A percentile compares a stretch with the other conserved stretches of the same genome.
Evolutionary conservation across 2,888 invertebrate species (phyloP).

Genomic region (Herminia tarsipennalis): DNA sequence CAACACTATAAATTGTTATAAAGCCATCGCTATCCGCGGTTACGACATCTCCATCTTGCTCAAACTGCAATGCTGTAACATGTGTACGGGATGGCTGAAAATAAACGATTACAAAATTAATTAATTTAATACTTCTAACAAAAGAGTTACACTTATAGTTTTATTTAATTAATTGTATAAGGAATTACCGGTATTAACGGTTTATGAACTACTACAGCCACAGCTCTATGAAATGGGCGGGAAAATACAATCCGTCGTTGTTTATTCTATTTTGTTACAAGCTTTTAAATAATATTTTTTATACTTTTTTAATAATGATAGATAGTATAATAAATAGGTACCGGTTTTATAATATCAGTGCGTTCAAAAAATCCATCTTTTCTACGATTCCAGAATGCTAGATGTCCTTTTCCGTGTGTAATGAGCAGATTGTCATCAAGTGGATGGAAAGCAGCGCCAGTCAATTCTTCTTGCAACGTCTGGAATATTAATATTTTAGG

Average conservation of each 20-base stretch:
- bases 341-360: constrained; percentile 95
- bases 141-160: too few relatives aligned
- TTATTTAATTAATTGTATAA: too few relatives aligned
- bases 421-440: constrained; percentile 96
- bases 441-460: constrained; percentile 96
- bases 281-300: constrained; percentile 5
- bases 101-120: constrained; percentile 16
- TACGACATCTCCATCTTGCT: constrained; percentile 96
- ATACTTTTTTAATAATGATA: constrained; percentile 7
- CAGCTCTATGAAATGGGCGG: too few relatives aligned
- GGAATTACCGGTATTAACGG: too few relatives aligned
- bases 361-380: constrained; percentile 96
- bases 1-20: constrained; percentile 95
- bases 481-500: constrained; percentile 74
- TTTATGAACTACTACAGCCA: too few relatives aligned
- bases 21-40: constrained; percentile 97
- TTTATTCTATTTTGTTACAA: too few relatives aligned
- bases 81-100: constrained; percentile 92
- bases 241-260: too few relatives aligned
- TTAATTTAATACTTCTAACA: too few relatives aligned
- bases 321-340: constrained; percentile 65
- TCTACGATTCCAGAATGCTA: constrained; percentile 96
- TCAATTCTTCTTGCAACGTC: constrained; percentile 95
- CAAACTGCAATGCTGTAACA: constrained; percentile 95
- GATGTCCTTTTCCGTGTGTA: constrained; percentile 95